These are phyloP conservation scores for Eueremaeus valkanovi DNA, from an alignment of 2,888 invertebrate species.

Conservation along the genomic window DNA sequence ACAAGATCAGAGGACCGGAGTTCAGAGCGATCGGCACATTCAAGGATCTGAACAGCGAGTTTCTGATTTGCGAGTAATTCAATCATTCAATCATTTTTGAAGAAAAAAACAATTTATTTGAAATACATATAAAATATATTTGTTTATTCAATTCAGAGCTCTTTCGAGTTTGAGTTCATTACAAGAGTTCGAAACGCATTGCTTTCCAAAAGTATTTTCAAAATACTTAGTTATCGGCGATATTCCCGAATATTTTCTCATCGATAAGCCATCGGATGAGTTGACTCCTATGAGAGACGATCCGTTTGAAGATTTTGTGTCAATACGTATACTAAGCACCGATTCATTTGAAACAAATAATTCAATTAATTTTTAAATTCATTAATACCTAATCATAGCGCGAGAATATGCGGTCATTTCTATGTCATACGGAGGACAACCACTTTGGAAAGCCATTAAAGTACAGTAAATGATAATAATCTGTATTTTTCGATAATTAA, in stretches of 20 bases:
- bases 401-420: slow-evolving; percentile 35
- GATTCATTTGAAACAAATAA: too few species aligned
- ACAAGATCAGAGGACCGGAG: not conserved
- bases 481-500: not conserved
- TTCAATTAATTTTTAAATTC: not conserved
- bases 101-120: not conserved
- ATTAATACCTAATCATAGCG: not conserved
- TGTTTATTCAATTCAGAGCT: slow-evolving; percentile 3
- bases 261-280: not conserved
- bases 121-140: not conserved
- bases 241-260: slow-evolving; percentile 18
- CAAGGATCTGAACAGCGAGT: slow-evolving; percentile 24
- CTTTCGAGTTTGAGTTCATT: slow-evolving; percentile 22
- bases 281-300: not conserved
- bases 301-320: not conserved
- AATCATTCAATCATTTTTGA: not conserved
- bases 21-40: not conserved
- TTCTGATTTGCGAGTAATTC: slow-evolving; percentile 28
- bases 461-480: too few species aligned
- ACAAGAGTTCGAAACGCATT: not conserved
- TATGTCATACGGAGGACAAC: slow-evolving; percentile 35
- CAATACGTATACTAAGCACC: not conserved
- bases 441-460: slow-evolving; percentile 35
- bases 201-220: slow-evolving; percentile 17
- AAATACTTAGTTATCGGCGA: slow-evolving; percentile 16